Percentiles rank a stretch among this genome's conserved stretches.
Conservation (phyloP, 2,888 invertebrate species). For the Agonopterix subpropinquella region DNA sequence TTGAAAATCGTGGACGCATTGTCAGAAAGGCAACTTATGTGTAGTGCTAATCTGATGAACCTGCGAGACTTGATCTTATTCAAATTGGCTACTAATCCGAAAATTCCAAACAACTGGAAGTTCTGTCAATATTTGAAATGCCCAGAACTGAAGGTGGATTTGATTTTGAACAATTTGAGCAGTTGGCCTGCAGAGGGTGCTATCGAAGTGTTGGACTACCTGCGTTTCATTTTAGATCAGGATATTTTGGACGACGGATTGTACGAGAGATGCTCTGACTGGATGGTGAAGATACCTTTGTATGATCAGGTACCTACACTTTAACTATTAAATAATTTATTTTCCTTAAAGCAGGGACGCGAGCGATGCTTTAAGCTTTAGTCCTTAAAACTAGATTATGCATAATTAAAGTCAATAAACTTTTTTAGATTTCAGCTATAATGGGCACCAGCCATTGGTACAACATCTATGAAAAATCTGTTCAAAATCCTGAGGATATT, state of each 20-base stretch:
- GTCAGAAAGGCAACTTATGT: constrained; percentile 71
- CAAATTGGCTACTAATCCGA: constrained; percentile 71
- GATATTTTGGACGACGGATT: constrained; percentile 57
- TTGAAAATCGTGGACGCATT: constrained; percentile 74
- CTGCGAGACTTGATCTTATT: constrained; percentile 77
- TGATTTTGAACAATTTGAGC: constrained; percentile 70
- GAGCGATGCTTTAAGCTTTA: no score
- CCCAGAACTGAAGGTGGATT: constrained; percentile 61
- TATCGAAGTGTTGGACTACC: constrained; percentile 63
- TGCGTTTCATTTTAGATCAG: constrained; percentile 56
- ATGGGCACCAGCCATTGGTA: constrained; percentile 77
- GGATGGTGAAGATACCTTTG: constrained; percentile 77
- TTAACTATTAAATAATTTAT: not conserved
- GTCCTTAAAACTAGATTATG: no score
- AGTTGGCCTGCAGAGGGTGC: constrained; percentile 76
- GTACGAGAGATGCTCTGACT: constrained; percentile 66
- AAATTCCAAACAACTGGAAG: constrained; percentile 62
- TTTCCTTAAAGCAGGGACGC: no score
- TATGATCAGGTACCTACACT: constrained; percentile 72
- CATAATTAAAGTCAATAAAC: not conserved
- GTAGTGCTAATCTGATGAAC: constrained; percentile 69
- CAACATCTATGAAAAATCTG: constrained; percentile 71
- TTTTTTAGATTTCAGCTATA: constrained; percentile 71
- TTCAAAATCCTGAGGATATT: constrained; percentile 69
- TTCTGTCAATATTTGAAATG: constrained; percentile 71